These are phyloP conservation scores for Hetaerina americana DNA, from an alignment of 1,140 invertebrate species.

Conservation along the genomic window DNA sequence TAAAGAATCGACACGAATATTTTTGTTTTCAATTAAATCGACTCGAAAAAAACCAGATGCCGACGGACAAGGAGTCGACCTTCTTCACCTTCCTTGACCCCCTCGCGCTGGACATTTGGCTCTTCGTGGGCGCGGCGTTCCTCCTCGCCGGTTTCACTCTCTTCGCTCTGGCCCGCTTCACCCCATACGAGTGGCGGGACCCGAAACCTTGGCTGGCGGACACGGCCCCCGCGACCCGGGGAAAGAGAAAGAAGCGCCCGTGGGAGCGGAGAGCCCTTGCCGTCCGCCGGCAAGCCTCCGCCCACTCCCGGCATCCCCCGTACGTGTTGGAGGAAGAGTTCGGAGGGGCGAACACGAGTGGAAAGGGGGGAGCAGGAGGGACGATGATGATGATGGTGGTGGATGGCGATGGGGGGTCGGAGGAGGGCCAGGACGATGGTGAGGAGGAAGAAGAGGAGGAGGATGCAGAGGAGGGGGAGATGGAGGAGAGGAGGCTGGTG, in stretches of 20 bases:
- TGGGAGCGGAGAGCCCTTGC: slow-evolving; percentile 22
- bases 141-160: slow-evolving; percentile 41
- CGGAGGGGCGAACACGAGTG: no score
- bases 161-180: slow-evolving; percentile 44
- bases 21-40: no score
- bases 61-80: slow-evolving; percentile 35
- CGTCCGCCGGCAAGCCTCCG: neutral
- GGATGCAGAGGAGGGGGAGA: neutral
- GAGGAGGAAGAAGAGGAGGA: neutral
- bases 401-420: slow-evolving; percentile 15
- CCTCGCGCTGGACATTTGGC: slow-evolving; percentile 44
- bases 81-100: slow-evolving; percentile 48
- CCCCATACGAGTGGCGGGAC: slow-evolving; percentile 44
- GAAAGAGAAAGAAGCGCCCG: neutral
- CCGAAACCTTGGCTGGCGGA: slow-evolving; percentile 32
- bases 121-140: slow-evolving; percentile 39
- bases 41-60: slow-evolving; percentile 32
- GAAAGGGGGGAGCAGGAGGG: neutral
- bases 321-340: neutral
- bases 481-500: slow-evolving; percentile 25
- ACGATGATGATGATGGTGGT: slow-evolving; percentile 13
- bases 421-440: slow-evolving; percentile 13
- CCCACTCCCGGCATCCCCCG: neutral
- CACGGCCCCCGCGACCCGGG: neutral
- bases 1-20: no score